Base-by-base conservation (phyloP, 2,888 invertebrate species). In the Cephus nigrinus region DNA sequence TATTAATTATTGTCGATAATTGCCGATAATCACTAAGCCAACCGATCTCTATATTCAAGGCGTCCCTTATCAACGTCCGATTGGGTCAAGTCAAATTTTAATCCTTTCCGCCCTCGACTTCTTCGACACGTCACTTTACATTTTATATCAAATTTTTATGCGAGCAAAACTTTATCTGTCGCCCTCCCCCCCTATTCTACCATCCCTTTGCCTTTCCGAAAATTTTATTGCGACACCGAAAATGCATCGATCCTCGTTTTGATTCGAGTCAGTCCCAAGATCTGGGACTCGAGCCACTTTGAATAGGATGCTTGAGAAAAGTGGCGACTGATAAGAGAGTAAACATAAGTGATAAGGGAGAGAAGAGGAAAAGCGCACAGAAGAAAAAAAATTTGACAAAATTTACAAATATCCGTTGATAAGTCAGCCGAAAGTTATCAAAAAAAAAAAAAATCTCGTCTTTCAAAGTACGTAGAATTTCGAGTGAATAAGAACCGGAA, bases 1-100 rank as follows among this genome's bases (percentile, higher is more conserved):
- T 83, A 80, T 82, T 73, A 34, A 74, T 40, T 55, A 55, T 55
- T 55, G 23, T 55, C 55, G 15, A 40, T 40, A 40, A 40, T 40
- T 40, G 40, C 40, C 15, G 55, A 55, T 55, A 55, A 55, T 55
- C 9, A 1, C 0, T 55, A 55, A 55, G 55, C 5, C 55, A 23
- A 23, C 9, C 55, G 55, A 55, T 55, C 55, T 55, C 23, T 55
- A 23, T 55, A 55, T 55, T 55, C 55, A 23, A 55, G 23, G 55
- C 55, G 55, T 55, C 55, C 55, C 55, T 55, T 55, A 55, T 55
- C 15, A 23, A 55, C 23, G 55, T 55, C 55, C 55, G 55, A 23
- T 23, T 55, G 55, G 55, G 55, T 55, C 23, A 15, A 55, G 55
- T 55, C 2, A 55, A 55, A 55, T 55, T 55, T 55, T 9, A 9